phyloP scores from a whole-genome alignment of 2,797 vertebrate species.

The Kryptolebias ocellatus region DNA sequence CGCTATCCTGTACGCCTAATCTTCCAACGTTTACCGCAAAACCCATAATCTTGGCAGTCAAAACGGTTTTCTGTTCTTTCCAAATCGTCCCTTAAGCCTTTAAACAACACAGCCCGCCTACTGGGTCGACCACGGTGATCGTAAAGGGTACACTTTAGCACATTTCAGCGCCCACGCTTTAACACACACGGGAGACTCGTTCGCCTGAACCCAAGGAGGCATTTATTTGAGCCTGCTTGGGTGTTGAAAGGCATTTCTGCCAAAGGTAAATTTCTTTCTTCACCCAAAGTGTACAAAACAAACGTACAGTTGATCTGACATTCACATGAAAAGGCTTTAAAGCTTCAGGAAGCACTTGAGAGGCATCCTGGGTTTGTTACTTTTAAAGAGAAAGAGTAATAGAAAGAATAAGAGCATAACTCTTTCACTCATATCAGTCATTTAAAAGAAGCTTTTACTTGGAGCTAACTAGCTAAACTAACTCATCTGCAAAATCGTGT shows the following conservation, averaged over 20 bases:
- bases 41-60: conserved; percentile 65
- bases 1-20: conserved; percentile 54
- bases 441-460: too few relatives aligned
- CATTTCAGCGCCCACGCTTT: conserved; percentile 37
- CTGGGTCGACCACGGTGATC: conserved; percentile 36
- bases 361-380: background rate
- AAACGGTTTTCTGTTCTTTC: conserved; percentile 60
- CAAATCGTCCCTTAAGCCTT: conserved; percentile 63
- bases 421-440: too few relatives aligned
- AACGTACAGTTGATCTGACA: conserved; percentile 3
- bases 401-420: too few relatives aligned
- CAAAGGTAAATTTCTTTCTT: conserved; percentile 18
- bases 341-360: background rate
- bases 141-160: conserved; percentile 41
- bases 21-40: conserved; percentile 63
- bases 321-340: background rate
- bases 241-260: conserved; percentile 28
- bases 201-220: conserved; percentile 29
- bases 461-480: too few relatives aligned
- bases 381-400: too few relatives aligned
- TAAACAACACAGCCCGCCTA: conserved; percentile 50
- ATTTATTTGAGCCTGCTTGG: conserved; percentile 22
- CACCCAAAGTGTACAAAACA: conserved; percentile 27
- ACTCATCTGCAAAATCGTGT: too few relatives aligned
- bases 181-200: conserved; percentile 29